phyloP scores from a whole-genome alignment of 2,113 vertebrate genomes.

The Nibea albiflora region DNA sequence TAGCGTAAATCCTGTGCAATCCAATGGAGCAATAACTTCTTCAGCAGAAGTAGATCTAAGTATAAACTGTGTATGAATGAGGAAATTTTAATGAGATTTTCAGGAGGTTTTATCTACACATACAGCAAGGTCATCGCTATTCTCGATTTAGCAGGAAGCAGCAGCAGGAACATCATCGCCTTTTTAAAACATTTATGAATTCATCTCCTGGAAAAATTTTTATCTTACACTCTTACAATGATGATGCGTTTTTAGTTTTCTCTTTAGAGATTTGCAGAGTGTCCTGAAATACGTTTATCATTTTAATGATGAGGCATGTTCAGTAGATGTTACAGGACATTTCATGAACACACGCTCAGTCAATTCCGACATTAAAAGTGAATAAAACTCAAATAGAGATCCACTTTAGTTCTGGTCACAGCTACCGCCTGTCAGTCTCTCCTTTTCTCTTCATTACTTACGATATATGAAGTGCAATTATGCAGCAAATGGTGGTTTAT shows the following conservation, averaged over 20 bases:
- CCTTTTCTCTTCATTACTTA: background rate
- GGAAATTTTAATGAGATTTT: background rate
- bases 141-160: background rate
- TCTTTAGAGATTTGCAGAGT: background rate
- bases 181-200: background rate
- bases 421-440: background rate
- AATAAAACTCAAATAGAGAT: background rate
- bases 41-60: background rate
- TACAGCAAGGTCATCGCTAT: background rate
- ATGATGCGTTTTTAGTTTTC: background rate
- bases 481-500: conserved; percentile 4
- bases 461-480: background rate
- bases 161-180: background rate
- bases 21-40: too few species aligned
- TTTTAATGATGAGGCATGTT: conserved; percentile 1
- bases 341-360: background rate
- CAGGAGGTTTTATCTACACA: background rate
- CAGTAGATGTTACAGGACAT: conserved; percentile 3
- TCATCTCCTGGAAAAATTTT: background rate
- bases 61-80: background rate
- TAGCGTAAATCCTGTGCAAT: background rate
- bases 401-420: conserved; percentile 35
- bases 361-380: background rate
- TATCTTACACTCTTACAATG: background rate
- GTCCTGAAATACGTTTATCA: background rate